Base-by-base conservation (phyloP, 1,140 invertebrate genomes). In the Pogonus chalceus region DNA sequence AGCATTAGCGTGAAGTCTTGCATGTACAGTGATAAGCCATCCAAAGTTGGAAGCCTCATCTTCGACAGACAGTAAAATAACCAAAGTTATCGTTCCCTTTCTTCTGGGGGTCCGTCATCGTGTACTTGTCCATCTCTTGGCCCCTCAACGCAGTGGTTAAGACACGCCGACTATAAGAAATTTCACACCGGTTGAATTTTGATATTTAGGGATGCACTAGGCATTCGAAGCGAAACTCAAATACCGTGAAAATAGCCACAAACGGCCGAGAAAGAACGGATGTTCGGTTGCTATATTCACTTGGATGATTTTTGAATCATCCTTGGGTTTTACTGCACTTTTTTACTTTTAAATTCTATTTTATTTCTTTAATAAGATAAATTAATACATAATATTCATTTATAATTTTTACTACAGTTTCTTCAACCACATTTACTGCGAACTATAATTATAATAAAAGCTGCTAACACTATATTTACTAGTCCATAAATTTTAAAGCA, bases 111-210 rank as follows among this genome's bases (percentile, higher is more conserved):
- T 31, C 26, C 26, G 7, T 31, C 26, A 7, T 14, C 26, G 26
- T 31, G 7, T 7, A 4, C 14, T 14, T 31, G 7, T 31, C 26
- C 14, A 4, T 31, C 14, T 31, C 26, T 31, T 4, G 26, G 4
- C 7, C 7, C 4, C 26, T 7, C 26, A 7, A 14, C 14, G 14
- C 26, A 10, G 37, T 43, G 37, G 9, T 43, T 4, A 16, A 43
- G 37, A 43, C 37, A 43, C 37, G 43, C 12, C 31, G 51, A 54
- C 59, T 60, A 61, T 58, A 58, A 58, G 60, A 64, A 68, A 68
- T 68, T 68, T 68, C 64, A 68, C 66, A 66, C 66, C 61, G 53
- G 55, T 55, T 66, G 65, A 58, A 61, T 65, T 64, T 62, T 63
- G 56, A 64, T 62, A 66, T 64, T 65, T 62, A 60, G 62, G 58